Evolutionary conservation across 2,113 vertebrate species (phyloP).

Genomic region (Nyctibius bracteatus): DNA sequence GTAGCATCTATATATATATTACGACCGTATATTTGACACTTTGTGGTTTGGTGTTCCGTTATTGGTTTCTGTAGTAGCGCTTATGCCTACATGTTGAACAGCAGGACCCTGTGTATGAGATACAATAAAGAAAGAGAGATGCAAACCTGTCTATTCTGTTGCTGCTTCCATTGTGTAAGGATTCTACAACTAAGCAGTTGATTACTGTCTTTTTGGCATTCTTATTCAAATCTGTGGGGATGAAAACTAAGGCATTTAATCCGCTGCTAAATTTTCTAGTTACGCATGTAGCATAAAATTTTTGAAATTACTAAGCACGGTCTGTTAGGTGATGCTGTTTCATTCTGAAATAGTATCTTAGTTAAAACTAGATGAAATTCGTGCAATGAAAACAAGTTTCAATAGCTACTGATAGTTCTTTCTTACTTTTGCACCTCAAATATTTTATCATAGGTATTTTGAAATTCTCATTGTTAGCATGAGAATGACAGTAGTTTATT

Average conservation of each 20-base stretch:
- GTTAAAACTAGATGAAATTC: neutral
- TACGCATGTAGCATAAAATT: neutral
- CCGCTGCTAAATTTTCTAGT: neutral
- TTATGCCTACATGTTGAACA: constrained; percentile 21
- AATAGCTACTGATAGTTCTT: neutral
- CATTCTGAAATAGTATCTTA: neutral
- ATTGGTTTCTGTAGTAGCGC: constrained; percentile 42
- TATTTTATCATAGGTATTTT: neutral
- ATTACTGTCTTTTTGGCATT: neutral
- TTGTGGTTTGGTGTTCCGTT: constrained; percentile 56
- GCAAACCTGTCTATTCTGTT: constrained; percentile 3
- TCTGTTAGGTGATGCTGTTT: neutral
- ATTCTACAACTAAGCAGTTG: neutral
- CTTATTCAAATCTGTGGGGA: neutral
- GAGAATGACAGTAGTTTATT: neutral
- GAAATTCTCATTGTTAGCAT: neutral
- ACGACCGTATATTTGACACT: constrained; percentile 23
- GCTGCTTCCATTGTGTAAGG: neutral
- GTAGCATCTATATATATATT: constrained; percentile 46
- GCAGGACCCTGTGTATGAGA: neutral
- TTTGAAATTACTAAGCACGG: neutral
- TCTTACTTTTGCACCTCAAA: neutral
- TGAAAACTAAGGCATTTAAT: neutral
- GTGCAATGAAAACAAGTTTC: neutral
- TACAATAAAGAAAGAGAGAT: constrained; percentile 33